These are phyloP conservation scores for Sebastes taczanowskii DNA, from an alignment of 2,797 vertebrate genomes.

Conservation along the genomic window DNA sequence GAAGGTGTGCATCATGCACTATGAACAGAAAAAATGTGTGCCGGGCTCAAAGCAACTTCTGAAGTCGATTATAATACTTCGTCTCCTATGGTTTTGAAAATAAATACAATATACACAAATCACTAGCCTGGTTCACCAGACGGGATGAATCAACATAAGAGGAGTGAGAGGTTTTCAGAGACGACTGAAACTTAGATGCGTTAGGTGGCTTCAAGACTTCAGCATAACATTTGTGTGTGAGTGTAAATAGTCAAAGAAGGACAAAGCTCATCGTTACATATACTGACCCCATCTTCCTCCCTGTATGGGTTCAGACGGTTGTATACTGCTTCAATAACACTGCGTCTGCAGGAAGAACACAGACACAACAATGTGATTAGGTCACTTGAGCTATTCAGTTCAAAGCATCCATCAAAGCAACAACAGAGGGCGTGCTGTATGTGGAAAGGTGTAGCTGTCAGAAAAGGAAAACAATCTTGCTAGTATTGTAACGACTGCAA, in stretches of 20 bases:
- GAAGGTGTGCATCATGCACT: conserved; percentile 31
- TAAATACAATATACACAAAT: background rate
- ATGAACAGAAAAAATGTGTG: background rate
- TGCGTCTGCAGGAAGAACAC: conserved; percentile 84
- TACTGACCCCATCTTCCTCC: conserved; percentile 97
- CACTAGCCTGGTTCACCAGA: background rate
- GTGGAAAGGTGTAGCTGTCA: background rate
- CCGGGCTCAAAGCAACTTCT: background rate
- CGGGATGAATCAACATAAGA: background rate
- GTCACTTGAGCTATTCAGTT: background rate
- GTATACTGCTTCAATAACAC: conserved; percentile 98
- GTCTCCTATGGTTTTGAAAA: background rate
- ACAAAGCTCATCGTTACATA: background rate
- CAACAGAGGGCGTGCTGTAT: background rate
- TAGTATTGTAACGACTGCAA: background rate
- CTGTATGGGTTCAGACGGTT: conserved; percentile 96
- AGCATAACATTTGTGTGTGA: background rate
- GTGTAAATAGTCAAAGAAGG: background rate
- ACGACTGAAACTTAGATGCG: background rate
- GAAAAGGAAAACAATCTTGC: background rate
- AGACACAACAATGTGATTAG: background rate
- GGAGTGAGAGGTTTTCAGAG: background rate
- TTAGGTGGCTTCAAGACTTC: background rate
- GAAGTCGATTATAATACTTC: conserved; percentile 24
- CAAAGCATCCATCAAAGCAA: background rate